These are phyloP conservation scores for Epirrhoe tristata DNA, from an alignment of 2,888 invertebrate species.

Conservation along the genomic window DNA sequence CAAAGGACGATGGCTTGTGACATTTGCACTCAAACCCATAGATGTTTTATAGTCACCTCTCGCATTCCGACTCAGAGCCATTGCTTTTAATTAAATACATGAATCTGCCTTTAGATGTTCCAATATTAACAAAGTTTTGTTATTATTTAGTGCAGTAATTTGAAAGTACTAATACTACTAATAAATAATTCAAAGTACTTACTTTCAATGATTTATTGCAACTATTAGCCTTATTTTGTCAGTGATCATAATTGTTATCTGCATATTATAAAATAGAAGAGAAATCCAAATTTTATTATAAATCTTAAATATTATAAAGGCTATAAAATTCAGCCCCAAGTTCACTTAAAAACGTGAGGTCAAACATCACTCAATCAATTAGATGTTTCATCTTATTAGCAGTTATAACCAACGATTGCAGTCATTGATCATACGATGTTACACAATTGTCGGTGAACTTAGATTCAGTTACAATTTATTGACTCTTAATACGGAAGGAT, in stretches of 20 bases:
- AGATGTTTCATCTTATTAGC: too few species aligned
- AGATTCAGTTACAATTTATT: not conserved
- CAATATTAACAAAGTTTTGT: not conserved
- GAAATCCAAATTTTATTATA: not conserved
- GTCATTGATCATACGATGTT: not conserved
- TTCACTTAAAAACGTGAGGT: not conserved
- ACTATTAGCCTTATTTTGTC: not conserved
- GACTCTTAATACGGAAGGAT: not conserved
- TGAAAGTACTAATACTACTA: too few species aligned
- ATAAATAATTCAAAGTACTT: too few species aligned
- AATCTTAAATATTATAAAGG: not conserved
- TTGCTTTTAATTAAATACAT: not conserved
- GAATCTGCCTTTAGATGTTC: not conserved
- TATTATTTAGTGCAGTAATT: not conserved
- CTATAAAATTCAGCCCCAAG: not conserved
- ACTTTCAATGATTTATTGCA: not conserved
- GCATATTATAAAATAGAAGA: not conserved
- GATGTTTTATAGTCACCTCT: not conserved
- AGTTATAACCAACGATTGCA: too few species aligned
- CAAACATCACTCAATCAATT: not conserved
- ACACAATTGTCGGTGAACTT: not conserved
- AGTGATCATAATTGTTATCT: not conserved
- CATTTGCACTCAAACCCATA: not conserved
- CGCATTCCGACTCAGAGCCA: not conserved
- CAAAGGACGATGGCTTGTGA: not conserved